phyloP scores from a whole-genome alignment of 2,113 vertebrate genomes.

The Phalacrocorax aristotelis region DNA sequence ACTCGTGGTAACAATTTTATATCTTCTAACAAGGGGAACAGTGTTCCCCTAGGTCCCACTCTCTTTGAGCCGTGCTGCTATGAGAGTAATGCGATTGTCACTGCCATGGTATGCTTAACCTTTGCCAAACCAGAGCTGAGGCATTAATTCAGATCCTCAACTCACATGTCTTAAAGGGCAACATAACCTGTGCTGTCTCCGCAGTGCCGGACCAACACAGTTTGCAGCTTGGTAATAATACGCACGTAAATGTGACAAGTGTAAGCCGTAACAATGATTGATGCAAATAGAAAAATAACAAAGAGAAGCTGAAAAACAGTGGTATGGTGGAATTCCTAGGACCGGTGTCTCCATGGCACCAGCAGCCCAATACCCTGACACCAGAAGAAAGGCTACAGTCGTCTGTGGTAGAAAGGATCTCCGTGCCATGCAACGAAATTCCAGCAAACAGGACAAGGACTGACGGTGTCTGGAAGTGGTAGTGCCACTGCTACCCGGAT shows the following conservation, averaged over 20 bases:
- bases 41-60: conserved; percentile 42
- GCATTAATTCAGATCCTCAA: conserved; percentile 66
- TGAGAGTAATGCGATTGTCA: conserved; percentile 69
- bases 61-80: conserved; percentile 51
- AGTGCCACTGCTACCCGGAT: conserved; percentile 71
- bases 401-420: conserved; percentile 20
- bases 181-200: conserved; percentile 36
- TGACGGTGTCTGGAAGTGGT: conserved; percentile 62
- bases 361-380: neutral
- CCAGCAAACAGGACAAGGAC: conserved; percentile 40
- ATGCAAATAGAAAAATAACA: conserved; percentile 66
- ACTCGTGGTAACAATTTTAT: neutral
- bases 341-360: conserved; percentile 48
- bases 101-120: conserved; percentile 74
- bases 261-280: conserved; percentile 5
- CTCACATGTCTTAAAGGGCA: conserved; percentile 70
- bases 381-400: neutral
- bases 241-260: conserved; percentile 51
- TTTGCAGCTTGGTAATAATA: conserved; percentile 51
- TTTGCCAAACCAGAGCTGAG: conserved; percentile 70
- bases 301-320: conserved; percentile 61
- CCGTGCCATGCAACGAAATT: conserved; percentile 56
- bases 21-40: conserved; percentile 51
- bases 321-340: conserved; percentile 46
- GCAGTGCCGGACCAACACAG: neutral